Conservation (phyloP, 2,797 vertebrate genomes). For the Petrocephalus schoutedeni region DNA sequence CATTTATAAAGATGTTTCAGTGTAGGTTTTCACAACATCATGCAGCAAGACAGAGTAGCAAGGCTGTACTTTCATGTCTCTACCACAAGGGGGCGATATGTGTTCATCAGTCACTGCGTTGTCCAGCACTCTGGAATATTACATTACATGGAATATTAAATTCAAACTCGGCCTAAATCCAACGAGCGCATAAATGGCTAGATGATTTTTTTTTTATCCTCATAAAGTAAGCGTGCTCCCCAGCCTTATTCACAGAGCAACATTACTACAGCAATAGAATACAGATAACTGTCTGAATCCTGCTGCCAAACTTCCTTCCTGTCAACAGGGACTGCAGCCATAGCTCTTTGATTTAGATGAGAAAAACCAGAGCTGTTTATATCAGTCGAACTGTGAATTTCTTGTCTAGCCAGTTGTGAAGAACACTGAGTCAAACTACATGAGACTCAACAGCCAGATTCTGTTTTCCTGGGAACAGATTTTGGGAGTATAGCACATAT, state of each 20-base stretch:
- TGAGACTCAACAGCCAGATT: slow-evolving; percentile 7
- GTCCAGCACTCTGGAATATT: not conserved
- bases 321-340: not conserved
- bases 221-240: not conserved
- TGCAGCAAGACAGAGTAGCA: not conserved
- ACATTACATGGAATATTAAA: not conserved
- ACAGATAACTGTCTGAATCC: not conserved
- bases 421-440: not conserved
- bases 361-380: not conserved
- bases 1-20: not conserved
- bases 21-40: not conserved
- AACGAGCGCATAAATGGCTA: not conserved
- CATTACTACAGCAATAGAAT: slow-evolving; percentile 6
- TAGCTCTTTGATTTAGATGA: slow-evolving; percentile 10
- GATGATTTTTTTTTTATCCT: not conserved
- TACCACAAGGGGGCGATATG: slow-evolving; percentile 51
- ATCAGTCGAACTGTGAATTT: slow-evolving; percentile 10
- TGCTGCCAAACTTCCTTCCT: not conserved
- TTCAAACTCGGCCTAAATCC: not conserved
- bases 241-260: not conserved
- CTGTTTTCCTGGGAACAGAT: not conserved
- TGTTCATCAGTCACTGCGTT: slow-evolving; percentile 28
- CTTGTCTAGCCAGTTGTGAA: not conserved
- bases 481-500: slow-evolving; percentile 31
- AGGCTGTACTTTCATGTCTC: slow-evolving; percentile 45